A percentile compares a stretch with the other conserved stretches of the same genome.
These are phyloP conservation scores for Myrmecophaga tridactyla DNA, from an alignment of 2,113 vertebrate genomes.

Conservation along the genomic window DNA sequence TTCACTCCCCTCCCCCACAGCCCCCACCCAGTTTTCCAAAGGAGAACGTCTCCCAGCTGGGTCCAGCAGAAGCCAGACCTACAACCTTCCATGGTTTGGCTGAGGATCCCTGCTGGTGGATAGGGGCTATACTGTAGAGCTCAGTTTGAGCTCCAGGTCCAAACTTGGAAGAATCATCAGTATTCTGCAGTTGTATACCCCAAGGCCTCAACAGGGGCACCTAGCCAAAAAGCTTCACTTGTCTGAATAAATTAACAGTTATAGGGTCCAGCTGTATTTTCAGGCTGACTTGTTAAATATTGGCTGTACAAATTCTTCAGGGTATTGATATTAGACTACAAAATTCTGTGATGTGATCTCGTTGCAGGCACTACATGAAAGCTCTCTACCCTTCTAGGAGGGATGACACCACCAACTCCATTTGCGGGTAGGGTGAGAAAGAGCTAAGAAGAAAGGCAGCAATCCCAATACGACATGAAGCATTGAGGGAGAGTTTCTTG, in stretches of 20 bases:
- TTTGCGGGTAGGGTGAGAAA: background rate
- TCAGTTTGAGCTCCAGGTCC: slow-evolving; percentile 64
- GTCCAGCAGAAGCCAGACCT: slow-evolving; percentile 67
- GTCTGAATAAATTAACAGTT: slow-evolving; percentile 75
- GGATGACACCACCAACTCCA: background rate
- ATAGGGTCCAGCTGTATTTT: slow-evolving; percentile 78
- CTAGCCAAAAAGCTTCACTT: slow-evolving; percentile 71
- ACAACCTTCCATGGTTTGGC: slow-evolving; percentile 68
- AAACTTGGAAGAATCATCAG: slow-evolving; percentile 71
- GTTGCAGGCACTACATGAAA: background rate
- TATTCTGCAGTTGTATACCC: slow-evolving; percentile 72
- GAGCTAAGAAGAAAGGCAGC: background rate
- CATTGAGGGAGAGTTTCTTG: background rate
- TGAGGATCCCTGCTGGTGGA: slow-evolving; percentile 58
- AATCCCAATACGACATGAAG: background rate
- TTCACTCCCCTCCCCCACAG: background rate
- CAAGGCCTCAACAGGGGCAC: slow-evolving; percentile 65
- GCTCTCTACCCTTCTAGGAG: background rate
- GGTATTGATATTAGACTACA: slow-evolving; percentile 53
- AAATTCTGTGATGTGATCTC: slow-evolving; percentile 39
- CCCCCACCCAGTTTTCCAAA: slow-evolving; percentile 6
- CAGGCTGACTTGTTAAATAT: slow-evolving; percentile 74
- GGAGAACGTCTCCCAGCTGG: slow-evolving; percentile 60
- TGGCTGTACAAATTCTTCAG: slow-evolving; percentile 67
- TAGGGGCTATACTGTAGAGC: slow-evolving; percentile 67